Evolutionary conservation across 2,797 vertebrate genomes (phyloP), one percentile per base, ranked within the genome.

Genomic region (Ciconia nigra): DNA sequence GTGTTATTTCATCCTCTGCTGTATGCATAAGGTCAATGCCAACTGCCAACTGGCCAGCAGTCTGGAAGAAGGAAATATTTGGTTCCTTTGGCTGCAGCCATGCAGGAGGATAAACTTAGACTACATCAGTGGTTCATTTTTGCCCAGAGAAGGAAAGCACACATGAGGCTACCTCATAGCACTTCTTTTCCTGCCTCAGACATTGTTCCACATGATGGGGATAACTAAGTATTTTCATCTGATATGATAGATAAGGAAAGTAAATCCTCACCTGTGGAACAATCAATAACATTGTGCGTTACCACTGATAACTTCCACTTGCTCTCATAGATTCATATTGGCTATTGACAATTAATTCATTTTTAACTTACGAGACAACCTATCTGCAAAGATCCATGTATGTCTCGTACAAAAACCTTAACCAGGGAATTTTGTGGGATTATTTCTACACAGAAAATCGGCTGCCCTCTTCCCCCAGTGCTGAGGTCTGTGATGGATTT

Each of bases 141-240:
- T 28, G 4, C 31, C 28, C 51, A 41, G 55, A 66, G 33, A 58
- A 63, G 63, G 57, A 37, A 63, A 85, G 24, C 39, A 73, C 7
- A 4, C 1, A 1, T 1, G 11, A 73, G 10, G 18, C 11, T 71
- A 14, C n/a, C 22, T 55, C 41, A 19, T 0, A 57, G 37, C 52
- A 63, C 5, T 13, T 24, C 35, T 83, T 58, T 33, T 62, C 20
- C 72, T 55, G 16, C 29, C 52, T 67, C 7, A 4, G 33, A 12
- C 2, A 1, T 14, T 28, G 31, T 29, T 52, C 20, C 10, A 26
- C 10, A 3, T n/a, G 21, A 37, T 11, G 33, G 26, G 33, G 16
- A 69, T 41, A 58, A 42, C 14, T 17, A 19, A 37, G 11, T 10
- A 11, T 73, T 94, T 93, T 44, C 33, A 35, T 18, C 5, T 29